Percentiles rank a stretch among this genome's conserved stretches.
Evolutionary conservation across 2,113 vertebrate species (phyloP).

Genomic region (Prolemur simus): DNA sequence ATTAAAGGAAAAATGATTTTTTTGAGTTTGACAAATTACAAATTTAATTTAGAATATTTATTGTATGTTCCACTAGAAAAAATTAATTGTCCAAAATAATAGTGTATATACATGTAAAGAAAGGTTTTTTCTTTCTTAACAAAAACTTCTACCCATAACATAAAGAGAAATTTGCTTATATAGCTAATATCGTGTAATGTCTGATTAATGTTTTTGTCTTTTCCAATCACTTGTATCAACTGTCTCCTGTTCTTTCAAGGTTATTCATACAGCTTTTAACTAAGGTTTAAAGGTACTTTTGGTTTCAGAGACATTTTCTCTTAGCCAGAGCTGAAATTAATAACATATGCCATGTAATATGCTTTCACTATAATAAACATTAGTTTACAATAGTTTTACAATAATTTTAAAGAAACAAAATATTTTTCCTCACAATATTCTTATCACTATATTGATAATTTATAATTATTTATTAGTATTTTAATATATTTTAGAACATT

Average conservation of each 20-base stretch:
- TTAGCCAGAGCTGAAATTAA: background rate
- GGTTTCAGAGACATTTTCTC: background rate
- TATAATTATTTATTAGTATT: background rate
- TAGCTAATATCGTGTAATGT: background rate
- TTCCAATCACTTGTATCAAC: background rate
- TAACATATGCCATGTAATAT: background rate
- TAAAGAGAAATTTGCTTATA: background rate
- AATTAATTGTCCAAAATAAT: background rate
- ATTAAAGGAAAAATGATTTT: background rate
- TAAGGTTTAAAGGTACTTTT: background rate
- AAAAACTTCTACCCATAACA: background rate
- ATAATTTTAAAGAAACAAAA: background rate
- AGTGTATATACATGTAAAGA: background rate
- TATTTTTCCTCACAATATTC: background rate
- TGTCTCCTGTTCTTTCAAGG: background rate
- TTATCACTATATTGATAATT: background rate
- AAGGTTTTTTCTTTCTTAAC: background rate
- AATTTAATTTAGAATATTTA: background rate
- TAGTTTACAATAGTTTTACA: background rate
- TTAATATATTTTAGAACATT: background rate
- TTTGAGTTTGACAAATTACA: background rate
- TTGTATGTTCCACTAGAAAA: background rate
- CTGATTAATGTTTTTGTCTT: background rate
- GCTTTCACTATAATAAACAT: background rate
- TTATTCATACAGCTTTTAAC: background rate